These are phyloP conservation scores for Nephotettix cincticeps DNA, from an alignment of 1,140 invertebrate species.

Conservation along the genomic window DNA sequence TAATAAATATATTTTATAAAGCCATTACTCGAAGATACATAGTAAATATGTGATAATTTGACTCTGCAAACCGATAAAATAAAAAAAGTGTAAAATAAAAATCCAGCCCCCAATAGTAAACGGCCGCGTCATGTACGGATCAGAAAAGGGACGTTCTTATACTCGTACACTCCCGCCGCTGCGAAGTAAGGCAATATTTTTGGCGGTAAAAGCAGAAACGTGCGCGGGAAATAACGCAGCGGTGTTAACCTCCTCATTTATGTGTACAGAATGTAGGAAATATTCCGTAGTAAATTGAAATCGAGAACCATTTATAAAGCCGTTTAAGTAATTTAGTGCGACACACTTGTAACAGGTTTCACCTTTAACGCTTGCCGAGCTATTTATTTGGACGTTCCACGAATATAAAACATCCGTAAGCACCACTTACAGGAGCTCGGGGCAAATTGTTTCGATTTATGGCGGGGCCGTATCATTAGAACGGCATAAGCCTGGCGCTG, in stretches of 20 bases:
- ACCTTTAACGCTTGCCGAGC: slow-evolving; percentile 16
- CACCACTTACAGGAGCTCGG: slow-evolving; percentile 16
- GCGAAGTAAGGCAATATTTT: slow-evolving; percentile 4
- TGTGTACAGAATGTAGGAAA: slow-evolving; percentile 20
- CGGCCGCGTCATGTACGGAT: too few species aligned
- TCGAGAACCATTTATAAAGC: slow-evolving; percentile 22
- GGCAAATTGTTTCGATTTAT: slow-evolving; percentile 20
- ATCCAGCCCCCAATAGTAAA: too few species aligned
- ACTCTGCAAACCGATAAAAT: too few species aligned
- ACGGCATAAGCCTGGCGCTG: not conserved
- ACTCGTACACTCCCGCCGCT: too few species aligned
- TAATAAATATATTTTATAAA: too few species aligned
- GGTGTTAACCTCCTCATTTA: slow-evolving; percentile 20
- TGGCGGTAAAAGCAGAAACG: slow-evolving; percentile 6
- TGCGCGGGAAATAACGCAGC: slow-evolving; percentile 1
- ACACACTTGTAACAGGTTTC: slow-evolving; percentile 14
- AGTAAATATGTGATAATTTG: too few species aligned
- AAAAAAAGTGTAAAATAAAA: too few species aligned
- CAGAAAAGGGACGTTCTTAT: too few species aligned
- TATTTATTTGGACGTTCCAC: slow-evolving; percentile 18
- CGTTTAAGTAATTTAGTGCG: slow-evolving; percentile 5
- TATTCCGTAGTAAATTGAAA: slow-evolving; percentile 17
- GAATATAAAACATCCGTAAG: slow-evolving; percentile 21
- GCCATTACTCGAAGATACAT: too few species aligned
- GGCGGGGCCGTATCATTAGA: slow-evolving; percentile 1